Evolutionary conservation across 37 sponge, comb jelly and placozoan genomes (phyloP).

Genomic region (Amphimedon queenslandica): DNA sequence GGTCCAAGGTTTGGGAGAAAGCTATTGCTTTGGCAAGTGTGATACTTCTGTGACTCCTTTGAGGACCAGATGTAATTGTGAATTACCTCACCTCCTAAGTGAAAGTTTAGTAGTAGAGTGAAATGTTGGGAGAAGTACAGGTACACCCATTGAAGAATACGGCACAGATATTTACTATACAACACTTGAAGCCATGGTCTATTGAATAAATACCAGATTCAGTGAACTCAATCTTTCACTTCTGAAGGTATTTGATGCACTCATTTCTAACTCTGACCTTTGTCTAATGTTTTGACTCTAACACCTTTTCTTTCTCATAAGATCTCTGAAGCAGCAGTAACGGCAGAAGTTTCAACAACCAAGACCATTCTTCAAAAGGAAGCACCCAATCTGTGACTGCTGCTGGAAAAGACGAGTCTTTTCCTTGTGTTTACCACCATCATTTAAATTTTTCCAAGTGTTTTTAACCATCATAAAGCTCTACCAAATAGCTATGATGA

Average conservation of each 20-base stretch:
- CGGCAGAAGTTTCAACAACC: not conserved
- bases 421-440: not conserved
- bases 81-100: not conserved
- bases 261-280: not conserved
- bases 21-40: not conserved
- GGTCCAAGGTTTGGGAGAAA: constrained; percentile 15
- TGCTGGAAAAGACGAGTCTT: not conserved
- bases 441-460: not conserved
- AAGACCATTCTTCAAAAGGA: not conserved
- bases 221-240: constrained; percentile 5
- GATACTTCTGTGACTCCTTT: not conserved
- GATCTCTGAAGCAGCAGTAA: not conserved
- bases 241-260: constrained; percentile 1
- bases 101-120: not conserved
- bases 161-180: constrained; percentile 8
- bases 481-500: not conserved
- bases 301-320: not conserved
- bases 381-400: too few relatives aligned
- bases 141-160: constrained; percentile 7
- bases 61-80: not conserved
- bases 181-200: too few relatives aligned
- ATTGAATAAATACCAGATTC: constrained; percentile 2
- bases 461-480: not conserved
- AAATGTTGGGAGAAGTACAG: not conserved
- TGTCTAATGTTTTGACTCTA: constrained; percentile 2